These are phyloP conservation scores for Typhlichthys subterraneus DNA, from an alignment of 2,797 vertebrate genomes.

Conservation along the genomic window DNA sequence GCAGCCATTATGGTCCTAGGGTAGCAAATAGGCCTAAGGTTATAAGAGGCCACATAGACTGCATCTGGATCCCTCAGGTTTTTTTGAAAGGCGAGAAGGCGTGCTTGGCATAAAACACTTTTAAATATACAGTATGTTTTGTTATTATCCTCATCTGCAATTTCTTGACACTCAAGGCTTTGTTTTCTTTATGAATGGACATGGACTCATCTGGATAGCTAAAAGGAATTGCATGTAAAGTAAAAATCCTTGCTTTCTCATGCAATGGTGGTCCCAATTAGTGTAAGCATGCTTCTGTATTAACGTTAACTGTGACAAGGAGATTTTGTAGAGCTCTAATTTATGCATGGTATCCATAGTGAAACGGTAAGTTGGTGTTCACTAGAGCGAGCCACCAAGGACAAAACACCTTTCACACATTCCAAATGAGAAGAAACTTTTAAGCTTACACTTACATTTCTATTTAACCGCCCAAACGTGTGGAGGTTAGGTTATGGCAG, in stretches of 20 bases:
- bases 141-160: conserved; percentile 35
- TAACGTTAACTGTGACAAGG: conserved; percentile 40
- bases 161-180: conserved; percentile 31
- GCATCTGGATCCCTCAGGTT: conserved; percentile 23
- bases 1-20: conserved; percentile 68
- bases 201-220: conserved; percentile 19
- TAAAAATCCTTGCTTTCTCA: conserved; percentile 35
- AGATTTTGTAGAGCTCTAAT: conserved; percentile 44
- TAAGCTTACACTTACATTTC: conserved; percentile 60
- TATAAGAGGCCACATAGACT: conserved; percentile 42
- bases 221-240: conserved; percentile 42
- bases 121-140: conserved; percentile 46
- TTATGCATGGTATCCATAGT: conserved; percentile 47
- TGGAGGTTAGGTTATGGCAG: conserved; percentile 44
- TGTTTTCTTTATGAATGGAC: conserved; percentile 36
- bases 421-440: conserved; percentile 53
- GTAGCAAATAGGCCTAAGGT: conserved; percentile 61
- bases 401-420: conserved; percentile 63
- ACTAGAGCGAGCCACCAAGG: conserved; percentile 58
- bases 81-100: conserved; percentile 43
- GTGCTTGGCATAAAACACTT: conserved; percentile 59
- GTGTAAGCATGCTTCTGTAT: conserved; percentile 23
- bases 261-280: conserved; percentile 23
- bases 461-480: conserved; percentile 60
- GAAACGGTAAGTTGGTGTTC: conserved; percentile 44